Base-by-base conservation (phyloP, 2,113 vertebrate genomes). In the Cinclus cinclus region DNA sequence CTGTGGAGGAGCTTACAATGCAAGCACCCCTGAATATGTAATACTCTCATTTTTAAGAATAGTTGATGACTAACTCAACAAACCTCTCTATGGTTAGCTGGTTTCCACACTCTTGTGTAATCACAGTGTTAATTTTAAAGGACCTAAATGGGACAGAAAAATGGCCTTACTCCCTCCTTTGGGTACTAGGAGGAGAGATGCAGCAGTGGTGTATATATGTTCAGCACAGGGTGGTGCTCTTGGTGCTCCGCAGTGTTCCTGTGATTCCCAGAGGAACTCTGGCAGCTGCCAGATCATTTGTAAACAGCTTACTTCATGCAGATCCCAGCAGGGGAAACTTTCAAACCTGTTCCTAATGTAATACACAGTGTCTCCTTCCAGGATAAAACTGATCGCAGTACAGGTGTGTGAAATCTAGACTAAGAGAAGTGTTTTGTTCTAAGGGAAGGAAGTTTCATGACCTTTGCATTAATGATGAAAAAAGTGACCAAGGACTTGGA, bases 181-280 rank as follows among this genome's bases (percentile, higher is more conserved):
- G 39, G 27, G 42, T 28, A 3, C 16, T 4, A 50, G 44, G 50
- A 62, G 35, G 14, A 60, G 83, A n/a, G 52, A 28, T 6, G 47
- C 20, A 52, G 65, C 55, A 42, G 31, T 6, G 80, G 93, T 92
- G 93, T 64, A 62, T 55, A 2, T n/a, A 4, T 1, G 10, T n/a
- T 30, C 64, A 86, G 65, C 93, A 94, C 64, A 22, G 44, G 93
- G 85, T 89, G 94, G 92, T 83, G 92, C 90, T 96, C 60, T 85
- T 81, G 94, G 68, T 59, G 85, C 79, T 95, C n/a, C 13, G 24
- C 27, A 77, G 17, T 5, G 50, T 44, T 83, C 15, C n/a, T 18
- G 30, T 8, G 52, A 52, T 15, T 77, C 68, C 55, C 19, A 11
- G 7, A 23, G 52, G n/a, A 52, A 42, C 21, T 46, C 17, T 1